Conservation (phyloP, 2,888 invertebrate species). For the Listrodromus nycthemerus region DNA sequence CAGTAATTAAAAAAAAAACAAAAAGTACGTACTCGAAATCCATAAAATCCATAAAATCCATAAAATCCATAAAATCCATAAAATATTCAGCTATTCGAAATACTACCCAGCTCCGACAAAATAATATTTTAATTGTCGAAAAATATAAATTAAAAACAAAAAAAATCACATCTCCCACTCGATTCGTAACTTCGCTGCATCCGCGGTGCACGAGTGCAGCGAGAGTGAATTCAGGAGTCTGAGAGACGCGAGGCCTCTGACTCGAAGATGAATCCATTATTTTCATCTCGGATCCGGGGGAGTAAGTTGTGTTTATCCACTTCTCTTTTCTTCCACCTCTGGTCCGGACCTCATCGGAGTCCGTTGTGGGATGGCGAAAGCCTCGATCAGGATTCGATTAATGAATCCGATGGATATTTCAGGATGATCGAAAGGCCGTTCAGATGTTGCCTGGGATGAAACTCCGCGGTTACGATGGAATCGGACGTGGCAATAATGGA, state of each 20-base stretch:
- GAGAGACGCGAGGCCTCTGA: neutral
- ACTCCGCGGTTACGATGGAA: constrained; percentile 8
- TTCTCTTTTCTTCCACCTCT: constrained; percentile 18
- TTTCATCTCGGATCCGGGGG: neutral
- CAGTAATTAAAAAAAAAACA: too few species aligned
- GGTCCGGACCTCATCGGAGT: neutral
- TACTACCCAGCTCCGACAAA: too few species aligned
- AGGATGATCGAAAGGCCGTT: constrained; percentile 43
- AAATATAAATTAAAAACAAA: too few species aligned
- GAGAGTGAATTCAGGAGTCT: neutral
- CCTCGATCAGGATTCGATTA: constrained; percentile 23
- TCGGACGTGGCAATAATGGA: constrained; percentile 53
- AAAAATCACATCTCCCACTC: too few species aligned
- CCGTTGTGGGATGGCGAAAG: constrained; percentile 1
- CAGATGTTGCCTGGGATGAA: constrained; percentile 26
- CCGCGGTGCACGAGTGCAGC: neutral
- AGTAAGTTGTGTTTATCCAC: constrained; percentile 19
- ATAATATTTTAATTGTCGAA: too few species aligned
- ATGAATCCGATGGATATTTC: constrained; percentile 47
- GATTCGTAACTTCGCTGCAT: too few species aligned
- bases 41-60: too few species aligned
- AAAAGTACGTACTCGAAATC: too few species aligned
- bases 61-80: too few species aligned
- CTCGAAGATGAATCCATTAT: constrained; percentile 15
- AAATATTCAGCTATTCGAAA: too few species aligned